These are phyloP conservation scores for Actias luna DNA, from an alignment of 2,888 invertebrate species.

Conservation along the genomic window DNA sequence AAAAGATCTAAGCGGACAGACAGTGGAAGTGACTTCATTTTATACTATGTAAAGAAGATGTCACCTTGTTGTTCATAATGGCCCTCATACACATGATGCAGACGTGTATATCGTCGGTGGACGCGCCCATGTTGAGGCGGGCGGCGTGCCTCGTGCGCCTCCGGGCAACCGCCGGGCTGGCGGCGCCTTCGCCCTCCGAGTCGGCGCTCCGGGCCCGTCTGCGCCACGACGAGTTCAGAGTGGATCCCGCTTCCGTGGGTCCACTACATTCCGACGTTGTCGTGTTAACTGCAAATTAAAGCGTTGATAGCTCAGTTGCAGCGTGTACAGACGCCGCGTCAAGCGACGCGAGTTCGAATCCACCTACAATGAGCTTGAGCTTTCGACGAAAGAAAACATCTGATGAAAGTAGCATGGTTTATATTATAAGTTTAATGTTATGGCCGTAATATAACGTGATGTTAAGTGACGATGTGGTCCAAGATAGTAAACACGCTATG, in stretches of 20 bases:
- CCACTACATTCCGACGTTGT: slow-evolving; percentile 73
- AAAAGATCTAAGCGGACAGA: no score
- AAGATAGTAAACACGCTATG: no score
- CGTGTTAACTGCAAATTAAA: slow-evolving; percentile 69
- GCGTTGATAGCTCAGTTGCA: no score
- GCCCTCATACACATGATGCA: slow-evolving; percentile 99
- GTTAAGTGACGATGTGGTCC: no score
- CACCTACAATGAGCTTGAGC: no score
- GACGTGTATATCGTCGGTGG: slow-evolving; percentile 99
- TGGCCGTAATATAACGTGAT: no score
- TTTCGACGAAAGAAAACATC: no score
- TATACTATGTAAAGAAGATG: neutral
- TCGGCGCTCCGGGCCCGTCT: slow-evolving; percentile 60
- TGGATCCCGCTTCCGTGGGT: slow-evolving; percentile 55
- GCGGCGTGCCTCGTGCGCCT: slow-evolving; percentile 92
- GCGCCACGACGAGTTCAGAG: slow-evolving; percentile 64
- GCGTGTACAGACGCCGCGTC: no score
- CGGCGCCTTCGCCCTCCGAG: slow-evolving; percentile 53
- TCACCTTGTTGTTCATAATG: slow-evolving; percentile 99
- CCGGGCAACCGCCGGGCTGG: slow-evolving; percentile 69
- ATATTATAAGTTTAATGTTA: no score
- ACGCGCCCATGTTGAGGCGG: slow-evolving; percentile 95
- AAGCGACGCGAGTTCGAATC: no score
- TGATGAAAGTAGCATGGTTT: no score
- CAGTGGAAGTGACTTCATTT: no score